phyloP scores from a whole-genome alignment of 2,888 invertebrate species.

The Drosophila glabriapex region DNA sequence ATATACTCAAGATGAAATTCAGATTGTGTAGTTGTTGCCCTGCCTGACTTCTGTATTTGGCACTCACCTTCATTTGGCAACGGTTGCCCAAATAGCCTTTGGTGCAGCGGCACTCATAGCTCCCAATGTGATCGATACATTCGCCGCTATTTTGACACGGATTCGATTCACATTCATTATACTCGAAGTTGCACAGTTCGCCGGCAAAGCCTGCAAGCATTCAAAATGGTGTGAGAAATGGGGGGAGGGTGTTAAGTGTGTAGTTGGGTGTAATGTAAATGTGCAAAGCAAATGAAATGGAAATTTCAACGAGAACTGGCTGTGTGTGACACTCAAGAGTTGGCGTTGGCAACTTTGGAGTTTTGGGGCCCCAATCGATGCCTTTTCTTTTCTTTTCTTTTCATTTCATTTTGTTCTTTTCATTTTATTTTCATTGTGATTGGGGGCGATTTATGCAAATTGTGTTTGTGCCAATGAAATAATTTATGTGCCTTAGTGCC shows the following conservation, averaged over 20 bases:
- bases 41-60: conserved; percentile 16
- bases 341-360: conserved; percentile 18
- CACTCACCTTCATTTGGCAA: conserved; percentile 90
- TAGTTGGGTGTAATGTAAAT: conserved; percentile 66
- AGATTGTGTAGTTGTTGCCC: not conserved
- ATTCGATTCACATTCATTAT: conserved; percentile 91
- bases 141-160: conserved; percentile 91
- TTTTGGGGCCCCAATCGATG: not conserved
- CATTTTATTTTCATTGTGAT: conserved; percentile 59
- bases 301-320: conserved; percentile 65
- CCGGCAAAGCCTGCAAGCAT: conserved; percentile 89
- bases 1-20: not conserved
- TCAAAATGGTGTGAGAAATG: conserved; percentile 21
- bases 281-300: conserved; percentile 80
- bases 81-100: conserved; percentile 90
- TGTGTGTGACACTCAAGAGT: conserved; percentile 40
- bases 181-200: conserved; percentile 90
- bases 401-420: conserved; percentile 5
- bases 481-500: conserved; percentile 77
- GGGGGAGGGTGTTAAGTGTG: not conserved
- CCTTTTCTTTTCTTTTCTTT: conserved; percentile 20
- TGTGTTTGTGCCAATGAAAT: conserved; percentile 80
- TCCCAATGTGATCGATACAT: conserved; percentile 90
- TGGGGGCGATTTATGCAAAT: conserved; percentile 82
- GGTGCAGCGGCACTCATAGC: conserved; percentile 89